Evolutionary conservation across 2,113 vertebrate species (phyloP).

Genomic region (Phodopus roborovskii): DNA sequence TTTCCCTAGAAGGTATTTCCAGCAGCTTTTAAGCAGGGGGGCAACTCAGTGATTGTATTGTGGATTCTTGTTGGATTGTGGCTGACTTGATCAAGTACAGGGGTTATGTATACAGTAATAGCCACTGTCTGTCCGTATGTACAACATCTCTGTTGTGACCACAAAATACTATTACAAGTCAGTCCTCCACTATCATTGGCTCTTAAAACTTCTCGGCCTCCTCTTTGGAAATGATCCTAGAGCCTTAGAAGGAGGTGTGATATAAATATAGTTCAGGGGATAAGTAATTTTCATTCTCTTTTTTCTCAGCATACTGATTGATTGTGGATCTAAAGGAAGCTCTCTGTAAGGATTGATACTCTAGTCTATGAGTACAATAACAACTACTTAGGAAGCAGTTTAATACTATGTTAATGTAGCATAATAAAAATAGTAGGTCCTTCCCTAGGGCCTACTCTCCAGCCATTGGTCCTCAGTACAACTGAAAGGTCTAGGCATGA

Average conservation of each 20-base stretch:
- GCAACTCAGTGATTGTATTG: neutral
- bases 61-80: neutral
- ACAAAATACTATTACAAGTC: neutral
- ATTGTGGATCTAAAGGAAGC: neutral
- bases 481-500: neutral
- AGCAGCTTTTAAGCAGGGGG: neutral
- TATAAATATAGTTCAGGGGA: no score
- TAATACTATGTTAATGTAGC: neutral
- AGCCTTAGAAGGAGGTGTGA: neutral
- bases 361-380: neutral
- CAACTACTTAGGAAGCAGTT: neutral
- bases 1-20: neutral
- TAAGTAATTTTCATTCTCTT: neutral
- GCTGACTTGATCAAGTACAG: neutral
- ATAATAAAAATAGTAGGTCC: neutral
- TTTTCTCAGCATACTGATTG: neutral
- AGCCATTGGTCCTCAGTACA: neutral
- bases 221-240: neutral
- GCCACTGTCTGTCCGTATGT: neutral
- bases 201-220: neutral
- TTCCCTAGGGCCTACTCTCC: neutral
- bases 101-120: neutral
- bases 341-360: neutral
- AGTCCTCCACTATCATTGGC: neutral
- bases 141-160: neutral